Evolutionary conservation across 2,888 invertebrate genomes (phyloP), one percentile per base, ranked within the genome.

Genomic region (Hipparchia semele): DNA sequence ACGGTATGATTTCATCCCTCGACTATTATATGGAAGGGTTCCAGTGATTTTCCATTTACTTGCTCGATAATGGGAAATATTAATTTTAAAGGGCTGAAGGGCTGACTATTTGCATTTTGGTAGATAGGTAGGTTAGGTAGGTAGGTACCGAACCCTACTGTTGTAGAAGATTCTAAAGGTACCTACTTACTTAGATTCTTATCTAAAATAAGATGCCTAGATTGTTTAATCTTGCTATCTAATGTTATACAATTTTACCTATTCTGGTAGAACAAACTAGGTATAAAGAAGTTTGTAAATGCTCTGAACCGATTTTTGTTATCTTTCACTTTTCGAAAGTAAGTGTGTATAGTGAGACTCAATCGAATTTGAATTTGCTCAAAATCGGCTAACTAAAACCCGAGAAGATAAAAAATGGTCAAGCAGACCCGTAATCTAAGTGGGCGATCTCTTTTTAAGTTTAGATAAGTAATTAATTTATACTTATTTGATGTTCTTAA

Each of bases 31-130:
- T 72, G 76, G 83, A 81, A 85, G 84, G 85, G 84, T 83, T 84
- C 83, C 81, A 83, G 80, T 82, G 85, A 84, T 86, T 84, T 79
- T 82, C 84, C 84, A 84, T 83, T 82, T 82, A 82, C 83, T 78
- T 75, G 78, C 79, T 79, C 80, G 82, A 82, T 84, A 84, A 83
- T 83, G 80, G 81, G 82, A 83, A 84, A 82, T 86, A 84, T 84
- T 84, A 84, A 84, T 84, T 83, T 82, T 83, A 79, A 79, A 75
- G 73, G 76, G 73, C 74, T 56, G 13, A 56, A 56, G 62, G 70
- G 62, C 39, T 64, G 67, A 46, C 56, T 67, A 65, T 67, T 54
- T 67, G 56, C 45, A 45, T 56, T 51, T 39, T 39, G 12, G 39
- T 53, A 6, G 53, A 12, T 12, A 65, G 53, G 10, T 65, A 54